A percentile compares a stretch with the other conserved stretches of the same genome.
Evolutionary conservation across 2,797 vertebrate species (phyloP).

Genomic region (Ctenosaura bakeri): DNA sequence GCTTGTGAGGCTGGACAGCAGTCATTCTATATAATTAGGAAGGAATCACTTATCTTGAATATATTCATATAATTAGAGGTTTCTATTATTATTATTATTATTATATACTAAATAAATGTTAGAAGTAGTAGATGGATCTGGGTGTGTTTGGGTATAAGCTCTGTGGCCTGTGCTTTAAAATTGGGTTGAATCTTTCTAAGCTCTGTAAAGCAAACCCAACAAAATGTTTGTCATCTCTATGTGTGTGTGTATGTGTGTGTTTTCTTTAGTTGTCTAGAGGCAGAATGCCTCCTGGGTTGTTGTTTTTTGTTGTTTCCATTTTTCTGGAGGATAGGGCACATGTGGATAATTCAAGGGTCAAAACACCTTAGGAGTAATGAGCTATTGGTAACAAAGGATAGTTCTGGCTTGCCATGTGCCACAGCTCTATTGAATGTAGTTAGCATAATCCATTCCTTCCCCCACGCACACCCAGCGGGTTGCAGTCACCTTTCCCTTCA

Average conservation of each 20-base stretch:
- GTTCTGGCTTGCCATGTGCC: not conserved
- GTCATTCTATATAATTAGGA: constrained; percentile 16
- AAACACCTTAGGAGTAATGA: not conserved
- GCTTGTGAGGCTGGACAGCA: not conserved
- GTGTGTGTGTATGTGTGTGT: not conserved
- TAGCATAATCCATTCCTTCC: constrained; percentile 14
- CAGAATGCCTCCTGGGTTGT: not conserved
- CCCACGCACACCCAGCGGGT: not conserved
- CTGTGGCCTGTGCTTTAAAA: accelerated
- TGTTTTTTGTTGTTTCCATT: not conserved
- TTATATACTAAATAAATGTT: constrained; percentile 16
- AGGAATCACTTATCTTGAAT: not conserved
- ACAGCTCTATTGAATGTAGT: constrained; percentile 34
- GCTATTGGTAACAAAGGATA: not conserved
- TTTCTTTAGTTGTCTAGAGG: not conserved
- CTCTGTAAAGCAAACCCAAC: not conserved
- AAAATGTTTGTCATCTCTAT: not conserved
- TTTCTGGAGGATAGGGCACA: not conserved
- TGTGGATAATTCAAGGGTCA: not conserved
- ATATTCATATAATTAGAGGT: too few relatives aligned
- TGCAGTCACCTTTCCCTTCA: not conserved
- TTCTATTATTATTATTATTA: not conserved
- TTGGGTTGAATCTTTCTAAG: accelerated
- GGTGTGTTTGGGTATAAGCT: accelerated
- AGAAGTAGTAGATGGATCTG: accelerated